Evolutionary conservation across 2,797 vertebrate species (phyloP).

Genomic region (Acrossocheilus wenchowensis): DNA sequence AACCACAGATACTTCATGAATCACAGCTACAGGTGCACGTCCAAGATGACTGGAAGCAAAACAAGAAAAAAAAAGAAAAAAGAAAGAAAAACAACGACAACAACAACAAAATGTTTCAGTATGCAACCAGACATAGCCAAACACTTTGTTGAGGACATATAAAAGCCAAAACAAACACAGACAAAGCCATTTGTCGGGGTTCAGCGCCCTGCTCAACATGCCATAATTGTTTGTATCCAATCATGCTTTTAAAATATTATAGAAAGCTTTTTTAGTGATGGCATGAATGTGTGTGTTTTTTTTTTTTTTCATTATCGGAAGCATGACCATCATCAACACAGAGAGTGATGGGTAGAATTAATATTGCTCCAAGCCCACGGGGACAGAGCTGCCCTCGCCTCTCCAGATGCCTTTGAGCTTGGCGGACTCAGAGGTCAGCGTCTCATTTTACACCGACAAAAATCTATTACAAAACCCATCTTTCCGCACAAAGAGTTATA

Average conservation of each 20-base stretch:
- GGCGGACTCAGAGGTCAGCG: conserved; percentile 77
- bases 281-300: conserved; percentile 59
- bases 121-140: not conserved
- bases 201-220: not conserved
- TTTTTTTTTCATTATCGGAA: conserved; percentile 58
- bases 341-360: conserved; percentile 75
- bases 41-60: not conserved
- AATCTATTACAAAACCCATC: conserved; percentile 83
- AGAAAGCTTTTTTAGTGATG: conserved; percentile 63
- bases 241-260: conserved; percentile 66
- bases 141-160: not conserved
- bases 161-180: conserved; percentile 27
- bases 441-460: conserved; percentile 82
- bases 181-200: conserved; percentile 38
- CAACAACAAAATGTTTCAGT: not conserved
- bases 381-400: conserved; percentile 64
- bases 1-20: not conserved
- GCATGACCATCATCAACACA: conserved; percentile 66
- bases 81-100: not conserved
- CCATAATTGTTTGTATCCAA: conserved; percentile 70
- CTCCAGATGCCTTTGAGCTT: conserved; percentile 73
- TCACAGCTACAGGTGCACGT: not conserved
- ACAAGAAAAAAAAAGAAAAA: not conserved
- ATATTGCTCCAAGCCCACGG: conserved; percentile 72
- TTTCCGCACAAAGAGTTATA: conserved; percentile 73